Evolutionary conservation across 2,888 invertebrate genomes (phyloP), one percentile per base, ranked within the genome.

Genomic region (Blomia tropicalis): DNA sequence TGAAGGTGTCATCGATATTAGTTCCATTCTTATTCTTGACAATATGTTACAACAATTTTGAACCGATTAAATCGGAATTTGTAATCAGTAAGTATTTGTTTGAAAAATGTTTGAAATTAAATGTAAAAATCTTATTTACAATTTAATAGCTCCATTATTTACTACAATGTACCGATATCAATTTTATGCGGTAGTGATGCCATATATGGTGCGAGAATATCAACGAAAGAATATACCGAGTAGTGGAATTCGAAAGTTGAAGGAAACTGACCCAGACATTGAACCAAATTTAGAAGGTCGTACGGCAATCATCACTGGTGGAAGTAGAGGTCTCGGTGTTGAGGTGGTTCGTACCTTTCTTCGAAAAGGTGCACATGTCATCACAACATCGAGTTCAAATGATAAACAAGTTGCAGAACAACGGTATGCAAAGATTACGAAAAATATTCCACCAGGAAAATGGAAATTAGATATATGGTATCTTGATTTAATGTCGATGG

Each of bases 251-350:
- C 36, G 59, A 3, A 58, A 19, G 2, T 29, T 58, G 17, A 41
- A 41, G 11, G 59, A 58, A 43, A 27, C 44, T 29, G 59, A 58
- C 23, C 25, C 59, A 2, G 59, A 58, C 27, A 41, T 58, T 4
- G 11, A 5, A 2, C 19, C 17, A 23, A 25, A 19, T 79, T 25
- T 64, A 25, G 29, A 36, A 17, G 83, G 80, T 60, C 81, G 82
- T 75, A 76, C 85, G 63, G 88, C 85, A 65, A 80, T 90, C 59
- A 81, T 90, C 65, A 90, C 90, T 14, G 90, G 90, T 53, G 90
- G 89, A 1, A 83, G 85, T 63, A 79, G 87, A 68, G 90, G 90
- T 43, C 87, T 90, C 69, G 90, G 89, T 7, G 75, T 80, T 23
- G 81, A 83, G 75, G 82, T 87, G 23, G 82, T 86, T 30, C 81